These are phyloP conservation scores for Stenchaetothrips biformis DNA, from an alignment of 2,888 invertebrate genomes.

Conservation along the genomic window DNA sequence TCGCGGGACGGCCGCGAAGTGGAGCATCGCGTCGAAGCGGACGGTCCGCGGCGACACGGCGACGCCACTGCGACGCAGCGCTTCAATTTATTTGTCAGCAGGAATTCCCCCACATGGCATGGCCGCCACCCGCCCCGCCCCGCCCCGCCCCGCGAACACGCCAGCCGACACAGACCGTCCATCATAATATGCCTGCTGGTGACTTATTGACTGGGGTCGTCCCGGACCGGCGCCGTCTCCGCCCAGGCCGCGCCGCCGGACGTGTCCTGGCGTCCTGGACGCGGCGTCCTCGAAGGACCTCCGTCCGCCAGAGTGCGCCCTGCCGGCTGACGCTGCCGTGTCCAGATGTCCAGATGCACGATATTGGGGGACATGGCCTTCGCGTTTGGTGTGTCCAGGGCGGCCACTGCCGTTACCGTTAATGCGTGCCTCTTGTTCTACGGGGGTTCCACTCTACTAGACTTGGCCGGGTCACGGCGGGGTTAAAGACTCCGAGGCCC, in stretches of 20 bases:
- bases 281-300: not conserved
- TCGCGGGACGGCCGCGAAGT: not conserved
- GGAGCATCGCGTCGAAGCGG: not conserved
- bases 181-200: not conserved
- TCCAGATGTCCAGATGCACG: too few species aligned
- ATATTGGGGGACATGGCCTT: too few species aligned
- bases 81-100: slow-evolving; percentile 14
- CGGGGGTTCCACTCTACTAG: too few species aligned
- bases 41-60: not conserved
- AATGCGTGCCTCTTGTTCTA: too few species aligned
- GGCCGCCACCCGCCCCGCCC: not conserved
- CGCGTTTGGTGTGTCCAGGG: too few species aligned
- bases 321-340: not conserved
- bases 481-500: too few species aligned
- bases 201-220: slow-evolving; percentile 1
- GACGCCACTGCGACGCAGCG: not conserved
- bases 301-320: not conserved
- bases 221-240: not conserved
- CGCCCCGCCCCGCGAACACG: not conserved
- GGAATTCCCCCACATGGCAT: not conserved
- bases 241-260: not conserved
- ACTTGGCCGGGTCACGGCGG: too few species aligned
- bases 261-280: not conserved
- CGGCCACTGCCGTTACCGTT: not conserved
- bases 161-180: not conserved